Percentiles rank a stretch among this genome's conserved stretches.
Evolutionary conservation across 2,113 vertebrate species (phyloP).

Genomic region (Panurus biarmicus): DNA sequence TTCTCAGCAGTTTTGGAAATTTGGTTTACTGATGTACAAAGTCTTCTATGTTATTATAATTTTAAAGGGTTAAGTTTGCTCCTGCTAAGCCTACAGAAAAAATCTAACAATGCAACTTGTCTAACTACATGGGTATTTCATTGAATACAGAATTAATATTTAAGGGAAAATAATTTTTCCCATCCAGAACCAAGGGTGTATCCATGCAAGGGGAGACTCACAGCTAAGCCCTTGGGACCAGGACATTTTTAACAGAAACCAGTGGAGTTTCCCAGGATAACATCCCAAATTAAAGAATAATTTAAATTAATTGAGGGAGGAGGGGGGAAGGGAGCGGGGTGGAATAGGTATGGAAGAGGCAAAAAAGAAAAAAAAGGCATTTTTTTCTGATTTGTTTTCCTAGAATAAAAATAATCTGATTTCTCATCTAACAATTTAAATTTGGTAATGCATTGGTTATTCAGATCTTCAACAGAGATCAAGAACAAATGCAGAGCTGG

Average conservation of each 20-base stretch:
- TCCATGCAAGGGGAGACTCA: not conserved
- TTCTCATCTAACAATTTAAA: not conserved
- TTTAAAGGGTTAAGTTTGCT: not conserved
- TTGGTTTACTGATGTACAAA: not conserved
- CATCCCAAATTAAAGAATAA: not conserved
- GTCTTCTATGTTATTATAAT: not conserved
- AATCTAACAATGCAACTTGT: not conserved
- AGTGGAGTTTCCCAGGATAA: not conserved
- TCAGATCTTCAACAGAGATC: not conserved
- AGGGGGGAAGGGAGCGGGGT: rapidly evolving
- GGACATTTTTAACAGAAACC: not conserved
- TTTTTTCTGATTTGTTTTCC: not conserved
- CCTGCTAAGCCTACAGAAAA: not conserved
- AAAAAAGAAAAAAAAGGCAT: not conserved
- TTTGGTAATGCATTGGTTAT: not conserved
- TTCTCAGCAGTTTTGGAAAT: conserved; percentile 6
- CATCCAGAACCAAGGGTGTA: not conserved
- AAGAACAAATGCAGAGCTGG: not conserved
- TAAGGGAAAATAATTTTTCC: not conserved
- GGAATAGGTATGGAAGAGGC: not conserved
- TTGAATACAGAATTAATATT: not conserved
- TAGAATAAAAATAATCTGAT: not conserved
- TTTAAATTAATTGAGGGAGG: not conserved
- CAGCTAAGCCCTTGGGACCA: not conserved
- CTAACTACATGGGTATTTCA: not conserved